phyloP scores from a whole-genome alignment of 35 echinoderm and acorn worm genomes.

The Apostichopus parvimensis region DNA sequence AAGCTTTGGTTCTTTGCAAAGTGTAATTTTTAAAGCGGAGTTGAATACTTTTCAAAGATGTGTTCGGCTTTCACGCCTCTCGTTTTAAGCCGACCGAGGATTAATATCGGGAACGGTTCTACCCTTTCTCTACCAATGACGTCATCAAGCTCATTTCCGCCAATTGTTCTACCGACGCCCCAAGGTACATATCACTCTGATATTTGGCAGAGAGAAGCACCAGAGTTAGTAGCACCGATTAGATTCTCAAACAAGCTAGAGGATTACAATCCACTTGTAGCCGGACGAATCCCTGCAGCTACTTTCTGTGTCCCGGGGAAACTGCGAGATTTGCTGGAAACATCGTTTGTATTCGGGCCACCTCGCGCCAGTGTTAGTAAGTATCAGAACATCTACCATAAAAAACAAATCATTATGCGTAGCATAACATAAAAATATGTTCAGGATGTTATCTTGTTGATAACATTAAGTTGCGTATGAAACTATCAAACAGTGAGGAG shows the following conservation, averaged over 20 bases:
- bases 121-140: not conserved
- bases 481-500: too few species aligned
- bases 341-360: slow-evolving; percentile 23
- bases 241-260: slow-evolving; percentile 3
- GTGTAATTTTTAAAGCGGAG: too few species aligned
- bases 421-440: too few species aligned
- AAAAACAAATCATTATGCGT: too few species aligned
- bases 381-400: not conserved
- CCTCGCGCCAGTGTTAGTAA: slow-evolving; percentile 27
- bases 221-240: not conserved
- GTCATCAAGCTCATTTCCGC: not conserved
- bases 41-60: not conserved
- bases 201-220: not conserved
- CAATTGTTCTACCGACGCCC: not conserved
- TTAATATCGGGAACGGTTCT: not conserved
- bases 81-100: not conserved
- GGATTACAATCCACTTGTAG: not conserved
- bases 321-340: slow-evolving; percentile 28
- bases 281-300: not conserved
- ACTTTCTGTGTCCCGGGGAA: not conserved
- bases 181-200: not conserved
- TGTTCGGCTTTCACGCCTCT: slow-evolving; percentile 18
- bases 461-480: too few species aligned
- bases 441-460: too few species aligned
- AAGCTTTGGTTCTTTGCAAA: too few species aligned